These are phyloP conservation scores for Melieria picta DNA, from an alignment of 2,888 invertebrate genomes.

Conservation along the genomic window DNA sequence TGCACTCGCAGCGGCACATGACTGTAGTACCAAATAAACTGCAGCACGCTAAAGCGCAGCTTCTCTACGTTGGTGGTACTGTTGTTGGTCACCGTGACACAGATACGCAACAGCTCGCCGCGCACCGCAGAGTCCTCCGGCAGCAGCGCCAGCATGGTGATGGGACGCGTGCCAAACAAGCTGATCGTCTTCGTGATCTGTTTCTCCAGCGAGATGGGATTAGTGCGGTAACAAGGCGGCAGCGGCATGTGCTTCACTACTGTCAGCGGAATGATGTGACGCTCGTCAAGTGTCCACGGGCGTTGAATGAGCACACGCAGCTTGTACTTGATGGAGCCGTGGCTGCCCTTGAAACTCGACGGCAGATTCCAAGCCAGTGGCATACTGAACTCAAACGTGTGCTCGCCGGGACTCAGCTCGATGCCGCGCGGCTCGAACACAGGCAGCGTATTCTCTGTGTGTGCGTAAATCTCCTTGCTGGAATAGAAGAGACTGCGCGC, in stretches of 20 bases:
- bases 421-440: constrained; percentile 63
- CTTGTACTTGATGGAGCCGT: constrained; percentile 65
- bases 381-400: constrained; percentile 59
- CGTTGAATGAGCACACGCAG: constrained; percentile 62
- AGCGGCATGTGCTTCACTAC: constrained; percentile 59
- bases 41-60: constrained; percentile 60
- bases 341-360: constrained; percentile 61
- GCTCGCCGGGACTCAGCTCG: constrained; percentile 59
- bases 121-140: constrained; percentile 59
- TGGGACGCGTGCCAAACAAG: constrained; percentile 62
- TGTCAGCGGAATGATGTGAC: constrained; percentile 60
- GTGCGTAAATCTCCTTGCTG: constrained; percentile 62
- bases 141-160: constrained; percentile 59
- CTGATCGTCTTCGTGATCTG: constrained; percentile 62
- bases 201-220: constrained; percentile 56
- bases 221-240: constrained; percentile 48
- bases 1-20: constrained; percentile 57
- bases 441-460: constrained; percentile 57
- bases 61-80: constrained; percentile 64
- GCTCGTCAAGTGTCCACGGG: constrained; percentile 65
- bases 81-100: constrained; percentile 63
- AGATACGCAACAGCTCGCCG: constrained; percentile 59
- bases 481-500: constrained; percentile 62
- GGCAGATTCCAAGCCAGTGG: constrained; percentile 58
- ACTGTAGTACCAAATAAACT: constrained; percentile 60